phyloP scores from a whole-genome alignment of 2,797 vertebrate genomes.

The Ficedula albicollis region DNA sequence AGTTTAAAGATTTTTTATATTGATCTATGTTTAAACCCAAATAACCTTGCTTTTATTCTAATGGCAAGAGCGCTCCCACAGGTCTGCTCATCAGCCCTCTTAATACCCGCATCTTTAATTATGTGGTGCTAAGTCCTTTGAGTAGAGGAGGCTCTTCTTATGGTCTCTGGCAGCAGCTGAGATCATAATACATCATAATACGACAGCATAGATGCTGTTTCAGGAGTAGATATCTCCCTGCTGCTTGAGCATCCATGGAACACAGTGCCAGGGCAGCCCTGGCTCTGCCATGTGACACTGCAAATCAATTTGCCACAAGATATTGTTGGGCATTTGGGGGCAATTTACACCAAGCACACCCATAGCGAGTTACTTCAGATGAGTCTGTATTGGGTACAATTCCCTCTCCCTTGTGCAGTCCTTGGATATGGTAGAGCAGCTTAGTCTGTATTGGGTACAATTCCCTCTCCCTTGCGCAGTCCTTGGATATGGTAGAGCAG shows the following conservation, averaged over 20 bases:
- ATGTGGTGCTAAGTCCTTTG: neutral
- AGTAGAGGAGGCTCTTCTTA: neutral
- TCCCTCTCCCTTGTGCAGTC: neutral
- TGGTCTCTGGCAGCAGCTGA: neutral
- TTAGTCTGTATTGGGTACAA: neutral
- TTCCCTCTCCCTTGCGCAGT: neutral
- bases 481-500: neutral
- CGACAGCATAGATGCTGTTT: neutral
- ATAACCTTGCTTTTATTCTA: conserved; percentile 11
- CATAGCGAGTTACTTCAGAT: neutral
- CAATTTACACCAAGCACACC: neutral
- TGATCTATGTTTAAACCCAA: neutral
- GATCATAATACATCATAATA: too few species aligned
- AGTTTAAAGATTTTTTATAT: conserved; percentile 4
- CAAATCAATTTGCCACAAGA: neutral
- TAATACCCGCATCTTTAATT: neutral
- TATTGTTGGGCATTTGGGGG: neutral
- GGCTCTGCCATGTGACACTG: fast-evolving
- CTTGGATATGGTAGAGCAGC: neutral
- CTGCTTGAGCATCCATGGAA: fast-evolving
- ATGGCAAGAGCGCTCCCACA: neutral
- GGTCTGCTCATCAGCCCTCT: neutral
- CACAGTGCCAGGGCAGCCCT: neutral
- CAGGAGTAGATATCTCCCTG: neutral
- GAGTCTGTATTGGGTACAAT: neutral